A percentile compares a stretch with the other conserved stretches of the same genome.
Evolutionary conservation across 2,888 invertebrate genomes (phyloP).

Genomic region (Scaptomyza tumidula): DNA sequence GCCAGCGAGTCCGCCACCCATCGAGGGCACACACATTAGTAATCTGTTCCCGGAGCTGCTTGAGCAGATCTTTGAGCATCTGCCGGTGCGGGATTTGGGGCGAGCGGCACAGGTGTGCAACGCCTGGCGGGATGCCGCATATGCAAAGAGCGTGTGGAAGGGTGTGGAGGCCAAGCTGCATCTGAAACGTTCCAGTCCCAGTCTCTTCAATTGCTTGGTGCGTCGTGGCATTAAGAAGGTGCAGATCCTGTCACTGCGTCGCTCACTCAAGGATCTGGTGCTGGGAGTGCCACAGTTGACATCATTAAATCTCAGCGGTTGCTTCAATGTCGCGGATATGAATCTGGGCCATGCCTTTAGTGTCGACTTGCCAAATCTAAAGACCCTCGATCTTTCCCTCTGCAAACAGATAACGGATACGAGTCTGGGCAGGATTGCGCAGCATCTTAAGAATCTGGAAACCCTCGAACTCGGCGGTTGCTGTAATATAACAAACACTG

Average conservation of each 20-base stretch:
- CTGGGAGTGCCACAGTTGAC: slow-evolving; percentile 93
- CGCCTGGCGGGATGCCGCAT: slow-evolving; percentile 96
- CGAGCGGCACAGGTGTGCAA: slow-evolving; percentile 95
- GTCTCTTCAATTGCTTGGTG: slow-evolving; percentile 93
- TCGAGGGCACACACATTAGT: slow-evolving; percentile 90
- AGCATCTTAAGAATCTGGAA: slow-evolving; percentile 93
- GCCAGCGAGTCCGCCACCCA: slow-evolving; percentile 85
- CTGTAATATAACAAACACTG: slow-evolving; percentile 94
- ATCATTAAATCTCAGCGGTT: slow-evolving; percentile 95
- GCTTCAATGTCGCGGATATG: slow-evolving; percentile 95
- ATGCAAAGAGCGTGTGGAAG: slow-evolving; percentile 96
- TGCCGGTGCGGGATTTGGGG: slow-evolving; percentile 95
- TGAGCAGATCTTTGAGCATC: slow-evolving; percentile 95
- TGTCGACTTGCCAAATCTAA: slow-evolving; percentile 90
- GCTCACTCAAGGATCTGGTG: slow-evolving; percentile 93
- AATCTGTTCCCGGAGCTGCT: slow-evolving; percentile 96
- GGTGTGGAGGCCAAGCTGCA: slow-evolving; percentile 96
- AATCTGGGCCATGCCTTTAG: slow-evolving; percentile 93
- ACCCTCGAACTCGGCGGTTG: slow-evolving; percentile 96
- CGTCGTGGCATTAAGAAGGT: slow-evolving; percentile 94
- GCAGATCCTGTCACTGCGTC: slow-evolving; percentile 93
- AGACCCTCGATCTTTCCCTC: slow-evolving; percentile 93
- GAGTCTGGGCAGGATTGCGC: slow-evolving; percentile 93
- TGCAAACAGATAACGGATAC: slow-evolving; percentile 98
- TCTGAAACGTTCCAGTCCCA: slow-evolving; percentile 92